Evolutionary conservation across 2,113 vertebrate species (phyloP).

Genomic region (Ophthalmolycus amberensis): DNA sequence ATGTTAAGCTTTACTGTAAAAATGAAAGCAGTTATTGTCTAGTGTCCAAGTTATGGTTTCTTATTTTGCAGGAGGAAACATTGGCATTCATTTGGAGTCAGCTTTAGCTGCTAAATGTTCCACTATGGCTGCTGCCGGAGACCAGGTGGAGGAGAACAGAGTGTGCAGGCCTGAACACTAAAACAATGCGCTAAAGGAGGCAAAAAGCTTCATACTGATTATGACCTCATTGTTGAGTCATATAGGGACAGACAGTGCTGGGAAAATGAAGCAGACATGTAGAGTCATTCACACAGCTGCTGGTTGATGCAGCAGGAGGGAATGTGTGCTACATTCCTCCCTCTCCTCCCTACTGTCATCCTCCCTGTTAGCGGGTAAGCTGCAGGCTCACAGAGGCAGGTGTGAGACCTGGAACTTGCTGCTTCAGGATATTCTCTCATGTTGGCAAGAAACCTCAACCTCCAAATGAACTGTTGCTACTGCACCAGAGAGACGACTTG

Average conservation of each 20-base stretch:
- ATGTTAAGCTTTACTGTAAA: not conserved
- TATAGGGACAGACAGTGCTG: not conserved
- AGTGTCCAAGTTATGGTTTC: not conserved
- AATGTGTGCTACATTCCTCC: constrained; percentile 42
- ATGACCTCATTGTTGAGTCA: not conserved
- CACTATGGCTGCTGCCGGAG: not conserved
- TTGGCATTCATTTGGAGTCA: not conserved
- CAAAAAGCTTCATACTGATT: not conserved
- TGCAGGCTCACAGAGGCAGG: not conserved
- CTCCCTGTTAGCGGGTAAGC: not conserved
- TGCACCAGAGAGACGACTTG: not conserved
- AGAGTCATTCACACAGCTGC: constrained; percentile 47
- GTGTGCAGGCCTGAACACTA: not conserved
- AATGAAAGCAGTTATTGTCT: not conserved
- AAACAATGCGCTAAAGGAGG: not conserved
- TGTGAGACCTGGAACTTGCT: not conserved
- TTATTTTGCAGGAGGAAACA: not conserved
- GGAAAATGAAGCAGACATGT: constrained; percentile 20
- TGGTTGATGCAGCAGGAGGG: constrained; percentile 43
- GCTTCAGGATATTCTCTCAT: not conserved
- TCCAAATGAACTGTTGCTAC: not conserved
- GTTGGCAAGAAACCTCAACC: not conserved
- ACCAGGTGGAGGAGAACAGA: not conserved
- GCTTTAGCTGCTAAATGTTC: too few relatives aligned
- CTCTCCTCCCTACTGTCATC: constrained; percentile 16